Percentiles rank a stretch among this genome's conserved stretches.
Evolutionary conservation across 2,113 vertebrate species (phyloP).

Genomic region (Ptyas mucosa): DNA sequence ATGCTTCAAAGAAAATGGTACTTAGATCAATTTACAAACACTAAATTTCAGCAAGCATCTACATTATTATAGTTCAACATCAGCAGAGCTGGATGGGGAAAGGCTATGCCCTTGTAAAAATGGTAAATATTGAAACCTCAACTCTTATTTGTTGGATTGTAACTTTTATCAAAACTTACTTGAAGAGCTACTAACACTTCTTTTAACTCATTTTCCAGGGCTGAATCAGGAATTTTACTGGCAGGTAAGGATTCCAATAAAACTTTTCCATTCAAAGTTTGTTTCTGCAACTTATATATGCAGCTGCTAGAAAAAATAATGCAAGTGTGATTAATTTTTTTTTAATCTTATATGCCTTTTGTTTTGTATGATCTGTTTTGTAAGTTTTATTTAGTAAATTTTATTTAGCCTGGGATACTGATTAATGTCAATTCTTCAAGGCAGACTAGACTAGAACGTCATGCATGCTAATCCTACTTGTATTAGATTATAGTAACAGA

Average conservation of each 20-base stretch:
- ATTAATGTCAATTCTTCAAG: neutral
- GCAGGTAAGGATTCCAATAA: neutral
- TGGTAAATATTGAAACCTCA: neutral
- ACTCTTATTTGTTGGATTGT: neutral
- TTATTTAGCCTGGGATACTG: neutral
- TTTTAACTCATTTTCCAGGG: neutral
- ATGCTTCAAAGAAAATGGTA: neutral
- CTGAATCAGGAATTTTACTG: neutral
- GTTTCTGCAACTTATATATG: neutral
- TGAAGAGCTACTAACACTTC: neutral
- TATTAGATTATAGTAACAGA: neutral
- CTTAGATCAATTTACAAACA: neutral
- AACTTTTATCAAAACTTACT: neutral
- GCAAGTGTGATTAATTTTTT: neutral
- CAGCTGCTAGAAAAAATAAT: neutral
- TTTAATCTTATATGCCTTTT: neutral
- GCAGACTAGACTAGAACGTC: neutral
- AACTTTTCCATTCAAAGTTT: neutral
- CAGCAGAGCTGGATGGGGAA: neutral
- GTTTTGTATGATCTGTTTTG: neutral
- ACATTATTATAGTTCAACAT: neutral
- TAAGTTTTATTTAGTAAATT: neutral
- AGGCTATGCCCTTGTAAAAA: neutral
- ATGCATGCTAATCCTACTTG: neutral
- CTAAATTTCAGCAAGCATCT: neutral